Percentiles rank a stretch among this genome's conserved stretches.
phyloP scores from a whole-genome alignment of 2,113 vertebrate genomes.

The Recurvirostra avosetta region DNA sequence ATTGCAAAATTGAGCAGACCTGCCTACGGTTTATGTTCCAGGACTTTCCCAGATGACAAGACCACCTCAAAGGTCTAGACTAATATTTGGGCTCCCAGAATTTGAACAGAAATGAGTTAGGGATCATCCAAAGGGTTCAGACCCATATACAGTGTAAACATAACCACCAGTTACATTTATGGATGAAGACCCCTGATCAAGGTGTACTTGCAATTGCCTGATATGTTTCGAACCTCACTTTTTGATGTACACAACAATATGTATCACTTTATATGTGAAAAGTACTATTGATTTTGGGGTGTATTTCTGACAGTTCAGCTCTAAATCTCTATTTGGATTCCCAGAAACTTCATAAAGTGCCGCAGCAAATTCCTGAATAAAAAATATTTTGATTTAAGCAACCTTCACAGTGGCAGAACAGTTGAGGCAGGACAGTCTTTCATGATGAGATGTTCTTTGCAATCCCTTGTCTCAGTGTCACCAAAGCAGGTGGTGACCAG shows the following conservation, averaged over 20 bases:
- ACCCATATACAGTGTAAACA: neutral
- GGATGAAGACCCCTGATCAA: neutral
- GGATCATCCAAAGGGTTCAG: neutral
- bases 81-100: neutral
- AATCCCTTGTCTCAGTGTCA: neutral
- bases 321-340: neutral
- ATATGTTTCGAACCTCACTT: neutral
- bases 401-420: neutral
- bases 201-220: neutral
- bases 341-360: neutral
- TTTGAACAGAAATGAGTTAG: neutral
- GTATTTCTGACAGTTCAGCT: neutral
- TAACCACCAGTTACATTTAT: neutral
- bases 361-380: neutral
- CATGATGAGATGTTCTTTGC: neutral
- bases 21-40: neutral
- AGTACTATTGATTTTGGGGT: neutral
- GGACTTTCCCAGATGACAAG: neutral
- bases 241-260: neutral
- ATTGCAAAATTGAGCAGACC: neutral
- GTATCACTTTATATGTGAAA: neutral
- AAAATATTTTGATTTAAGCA: neutral
- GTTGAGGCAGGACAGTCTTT: neutral
- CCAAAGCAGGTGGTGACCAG: neutral
- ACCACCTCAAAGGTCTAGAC: neutral